Percentiles rank a stretch among this genome's conserved stretches.
Evolutionary conservation across 2,797 vertebrate species (phyloP).

Genomic region (Sarcophilus harrisii): DNA sequence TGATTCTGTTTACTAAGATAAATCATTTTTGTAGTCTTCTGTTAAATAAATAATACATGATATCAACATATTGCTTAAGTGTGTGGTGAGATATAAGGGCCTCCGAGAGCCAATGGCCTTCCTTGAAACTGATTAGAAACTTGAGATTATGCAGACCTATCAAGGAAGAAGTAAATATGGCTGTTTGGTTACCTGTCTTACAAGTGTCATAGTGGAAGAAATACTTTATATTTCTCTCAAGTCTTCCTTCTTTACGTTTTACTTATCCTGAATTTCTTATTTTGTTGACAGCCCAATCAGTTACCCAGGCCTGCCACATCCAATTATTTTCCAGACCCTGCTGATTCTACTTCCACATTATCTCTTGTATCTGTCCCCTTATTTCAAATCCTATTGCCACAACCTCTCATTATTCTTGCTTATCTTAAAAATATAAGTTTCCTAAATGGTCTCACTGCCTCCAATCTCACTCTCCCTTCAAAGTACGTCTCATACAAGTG

Average conservation of each 20-base stretch:
- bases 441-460: background rate
- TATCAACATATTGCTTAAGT: background rate
- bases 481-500: background rate
- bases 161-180: background rate
- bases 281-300: background rate
- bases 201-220: background rate
- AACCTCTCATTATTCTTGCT: background rate
- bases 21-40: background rate
- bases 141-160: background rate
- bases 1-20: background rate
- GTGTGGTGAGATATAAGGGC: background rate
- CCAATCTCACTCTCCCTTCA: background rate
- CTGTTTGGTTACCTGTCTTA: background rate
- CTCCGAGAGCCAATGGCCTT: background rate
- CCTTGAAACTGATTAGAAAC: background rate
- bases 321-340: background rate
- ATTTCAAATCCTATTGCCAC: background rate
- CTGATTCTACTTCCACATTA: background rate
- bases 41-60: constrained; percentile 5
- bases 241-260: background rate
- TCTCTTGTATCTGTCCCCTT: background rate
- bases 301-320: background rate
- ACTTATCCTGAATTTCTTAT: background rate
- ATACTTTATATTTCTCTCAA: background rate
- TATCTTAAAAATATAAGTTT: background rate